Base-by-base conservation (phyloP, 2,113 vertebrate species). In the Gambusia affinis region DNA sequence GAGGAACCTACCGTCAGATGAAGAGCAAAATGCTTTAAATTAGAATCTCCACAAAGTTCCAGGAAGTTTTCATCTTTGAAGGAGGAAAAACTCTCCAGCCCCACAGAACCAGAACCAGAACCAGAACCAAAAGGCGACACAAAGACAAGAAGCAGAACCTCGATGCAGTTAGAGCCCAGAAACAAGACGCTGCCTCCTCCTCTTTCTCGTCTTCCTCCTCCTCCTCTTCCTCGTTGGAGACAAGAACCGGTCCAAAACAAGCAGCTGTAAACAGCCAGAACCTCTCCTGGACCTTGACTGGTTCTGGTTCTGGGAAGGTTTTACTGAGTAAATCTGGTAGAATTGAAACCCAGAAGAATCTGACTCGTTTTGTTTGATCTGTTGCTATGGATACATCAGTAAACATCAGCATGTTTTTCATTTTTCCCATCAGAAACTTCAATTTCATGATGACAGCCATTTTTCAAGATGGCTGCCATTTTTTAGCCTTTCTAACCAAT, bases 1-100 rank as follows among this genome's bases (percentile, higher is more conserved):
- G n/a, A 54, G 66, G 28, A 54, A 57, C 75, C 44, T 76, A 76
- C 75, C 75, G 68, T 2, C 12, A 15, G 28, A 64, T 15, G 42
- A 29, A 33, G 19, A 64, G 35, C 17, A 31, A 37, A 10, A 51
- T 4, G 27, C 19, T 60, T 33, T 4, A 2, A 12, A 69, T 70
- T 42, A 37, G 17, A 39, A 39, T 6, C 29, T 15, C 63, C 42
- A 54, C 60, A 54, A 29, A 10, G 8, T 42, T 39, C 12, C 12
- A 7, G n/a, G 12, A 12, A 67, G 22, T 28, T 61, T 61, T 67
- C 35, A 67, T 61, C 64, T 15, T 30, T 5, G 33, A 14, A 14
- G 15, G 42, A 61, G 64, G 57, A 27, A 30, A 37, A 37, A 11
- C 35, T 37, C 35, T 37, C 0, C 35, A 37, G 35, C 10, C 35